phyloP scores from a whole-genome alignment of 2,113 vertebrate genomes.

The Drymodes brunneopygia region DNA sequence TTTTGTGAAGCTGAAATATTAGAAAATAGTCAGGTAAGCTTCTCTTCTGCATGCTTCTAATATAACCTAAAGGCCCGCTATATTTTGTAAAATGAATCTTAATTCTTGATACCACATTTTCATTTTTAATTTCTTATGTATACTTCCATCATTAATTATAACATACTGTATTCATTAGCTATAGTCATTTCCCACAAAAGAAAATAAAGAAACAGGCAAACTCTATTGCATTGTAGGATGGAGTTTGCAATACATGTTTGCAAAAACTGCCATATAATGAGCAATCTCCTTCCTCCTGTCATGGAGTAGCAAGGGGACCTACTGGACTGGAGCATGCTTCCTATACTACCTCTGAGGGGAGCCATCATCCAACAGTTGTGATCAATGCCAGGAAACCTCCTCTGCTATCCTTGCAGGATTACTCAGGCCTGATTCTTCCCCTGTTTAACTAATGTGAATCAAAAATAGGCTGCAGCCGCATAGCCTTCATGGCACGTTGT shows the following conservation, averaged over 20 bases:
- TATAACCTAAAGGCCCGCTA: not conserved
- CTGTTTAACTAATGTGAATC: not conserved
- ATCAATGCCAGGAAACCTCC: not conserved
- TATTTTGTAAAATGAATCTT: not conserved
- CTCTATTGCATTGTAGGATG: not conserved
- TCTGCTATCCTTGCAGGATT: not conserved
- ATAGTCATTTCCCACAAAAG: not conserved
- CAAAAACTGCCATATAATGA: not conserved
- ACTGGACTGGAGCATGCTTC: not conserved
- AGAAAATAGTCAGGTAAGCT: not conserved
- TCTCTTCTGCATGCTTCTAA: not conserved
- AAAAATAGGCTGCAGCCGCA: not conserved
- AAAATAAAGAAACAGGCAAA: not conserved
- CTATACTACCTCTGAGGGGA: slow-evolving; percentile 55
- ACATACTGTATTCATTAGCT: not conserved
- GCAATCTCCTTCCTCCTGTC: not conserved
- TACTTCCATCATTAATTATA: not conserved
- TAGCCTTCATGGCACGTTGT: not conserved
- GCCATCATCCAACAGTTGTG: slow-evolving; percentile 48
- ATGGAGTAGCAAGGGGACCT: not conserved
- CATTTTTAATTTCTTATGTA: not conserved
- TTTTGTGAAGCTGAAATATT: not conserved
- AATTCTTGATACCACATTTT: not conserved
- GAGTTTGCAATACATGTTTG: not conserved
- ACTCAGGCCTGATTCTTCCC: not conserved